Conservation (phyloP, 2,888 invertebrate species). For the Unio delphinus region DNA sequence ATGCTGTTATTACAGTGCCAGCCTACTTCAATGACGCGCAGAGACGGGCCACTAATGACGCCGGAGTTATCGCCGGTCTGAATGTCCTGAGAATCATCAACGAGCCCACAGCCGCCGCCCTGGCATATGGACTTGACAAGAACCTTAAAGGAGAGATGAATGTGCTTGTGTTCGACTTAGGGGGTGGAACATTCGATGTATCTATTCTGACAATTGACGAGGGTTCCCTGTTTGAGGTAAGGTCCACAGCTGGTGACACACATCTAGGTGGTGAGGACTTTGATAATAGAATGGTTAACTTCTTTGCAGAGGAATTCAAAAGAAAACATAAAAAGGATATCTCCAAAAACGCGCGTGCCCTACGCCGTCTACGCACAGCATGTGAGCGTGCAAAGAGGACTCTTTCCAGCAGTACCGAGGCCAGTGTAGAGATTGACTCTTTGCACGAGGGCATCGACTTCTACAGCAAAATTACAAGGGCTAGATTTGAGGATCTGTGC, state of each 20-base stretch:
- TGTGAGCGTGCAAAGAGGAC: conserved; percentile 66
- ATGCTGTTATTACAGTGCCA: conserved; percentile 69
- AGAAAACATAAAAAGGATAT: conserved; percentile 60
- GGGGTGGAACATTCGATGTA: conserved; percentile 72
- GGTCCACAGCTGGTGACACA: conserved; percentile 66
- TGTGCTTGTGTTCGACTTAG: conserved; percentile 76
- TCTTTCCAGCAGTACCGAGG: conserved; percentile 57
- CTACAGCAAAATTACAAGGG: conserved; percentile 62
- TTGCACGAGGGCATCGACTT: conserved; percentile 64
- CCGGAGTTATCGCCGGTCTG: conserved; percentile 70
- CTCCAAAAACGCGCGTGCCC: conserved; percentile 46
- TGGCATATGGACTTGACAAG: conserved; percentile 77
- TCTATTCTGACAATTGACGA: conserved; percentile 74
- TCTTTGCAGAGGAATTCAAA: conserved; percentile 62
- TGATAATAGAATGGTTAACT: conserved; percentile 58
- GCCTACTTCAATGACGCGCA: conserved; percentile 73
- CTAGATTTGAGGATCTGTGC: conserved; percentile 65
- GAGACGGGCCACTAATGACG: conserved; percentile 77
- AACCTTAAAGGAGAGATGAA: conserved; percentile 74
- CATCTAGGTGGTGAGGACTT: conserved; percentile 67
- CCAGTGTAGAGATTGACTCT: conserved; percentile 64
- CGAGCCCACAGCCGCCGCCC: conserved; percentile 71
- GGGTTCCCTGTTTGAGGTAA: conserved; percentile 73
- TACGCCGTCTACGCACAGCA: conserved; percentile 61
- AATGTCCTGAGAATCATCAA: conserved; percentile 78